Percentiles rank a stretch among this genome's conserved stretches.
These are phyloP conservation scores for Steinernema carpocapsae DNA, from an alignment of 2,888 invertebrate genomes.

Conservation along the genomic window DNA sequence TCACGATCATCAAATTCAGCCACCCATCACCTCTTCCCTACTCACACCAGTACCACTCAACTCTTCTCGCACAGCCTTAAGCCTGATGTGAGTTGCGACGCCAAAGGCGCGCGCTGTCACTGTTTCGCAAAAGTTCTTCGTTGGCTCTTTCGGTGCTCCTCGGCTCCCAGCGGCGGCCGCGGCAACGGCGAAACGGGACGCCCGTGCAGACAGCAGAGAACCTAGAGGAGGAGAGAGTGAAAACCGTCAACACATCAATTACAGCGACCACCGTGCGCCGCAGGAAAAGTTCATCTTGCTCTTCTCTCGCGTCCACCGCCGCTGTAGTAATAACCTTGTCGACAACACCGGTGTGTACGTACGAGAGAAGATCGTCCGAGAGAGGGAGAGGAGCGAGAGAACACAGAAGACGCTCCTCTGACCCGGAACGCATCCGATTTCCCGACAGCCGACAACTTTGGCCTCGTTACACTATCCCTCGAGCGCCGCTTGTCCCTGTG, in stretches of 20 bases:
- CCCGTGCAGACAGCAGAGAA: neutral
- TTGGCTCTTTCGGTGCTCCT: neutral
- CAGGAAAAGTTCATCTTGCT: slow-evolving; percentile 24
- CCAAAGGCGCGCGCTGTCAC: neutral
- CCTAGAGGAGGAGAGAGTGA: neutral
- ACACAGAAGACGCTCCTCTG: slow-evolving; percentile 5
- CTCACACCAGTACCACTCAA: too few species aligned
- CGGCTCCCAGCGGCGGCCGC: neutral
- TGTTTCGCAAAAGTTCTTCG: slow-evolving; percentile 8
- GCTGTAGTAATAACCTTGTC: slow-evolving; percentile 33
- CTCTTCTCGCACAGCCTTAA: too few species aligned
- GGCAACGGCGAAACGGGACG: too few species aligned
- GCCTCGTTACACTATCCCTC: slow-evolving; percentile 13
- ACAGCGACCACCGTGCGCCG: slow-evolving; percentile 29
- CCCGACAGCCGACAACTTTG: slow-evolving; percentile 16
- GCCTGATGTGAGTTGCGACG: neutral
- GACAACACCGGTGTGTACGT: slow-evolving; percentile 27
- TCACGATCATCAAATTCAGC: neutral
- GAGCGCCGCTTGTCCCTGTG: neutral
- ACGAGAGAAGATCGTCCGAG: neutral
- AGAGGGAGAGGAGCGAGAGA: neutral
- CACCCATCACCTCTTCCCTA: neutral
- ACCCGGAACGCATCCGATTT: slow-evolving; percentile 35
- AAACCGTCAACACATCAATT: slow-evolving; percentile 35
- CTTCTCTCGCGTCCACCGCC: neutral